Percentiles rank a stretch among this genome's conserved stretches.
phyloP scores from a whole-genome alignment of 92 coral and sea anemone genomes.

The Phenganax subtilis region DNA sequence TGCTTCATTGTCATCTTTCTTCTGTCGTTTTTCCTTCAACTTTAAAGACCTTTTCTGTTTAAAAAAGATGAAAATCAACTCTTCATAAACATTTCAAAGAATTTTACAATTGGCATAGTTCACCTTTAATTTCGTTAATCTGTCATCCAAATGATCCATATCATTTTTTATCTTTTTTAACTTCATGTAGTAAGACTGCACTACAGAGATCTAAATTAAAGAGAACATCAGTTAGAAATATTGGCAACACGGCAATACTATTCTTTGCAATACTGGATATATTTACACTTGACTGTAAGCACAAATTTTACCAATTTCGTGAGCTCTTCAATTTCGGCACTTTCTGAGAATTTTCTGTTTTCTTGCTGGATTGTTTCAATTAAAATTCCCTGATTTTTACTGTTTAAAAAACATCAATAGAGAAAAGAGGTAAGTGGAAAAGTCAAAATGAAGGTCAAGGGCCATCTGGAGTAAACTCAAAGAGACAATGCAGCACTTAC shows the following conservation, averaged over 20 bases:
- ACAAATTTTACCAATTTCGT: slow-evolving; percentile 56
- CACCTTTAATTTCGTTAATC: slow-evolving; percentile 78
- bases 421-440: not conserved
- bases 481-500: slow-evolving; percentile 47
- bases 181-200: slow-evolving; percentile 67
- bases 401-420: slow-evolving; percentile 16
- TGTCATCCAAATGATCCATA: slow-evolving; percentile 74
- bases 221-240: not conserved
- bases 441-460: not conserved
- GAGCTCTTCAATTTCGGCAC: slow-evolving; percentile 72
- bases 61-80: not conserved
- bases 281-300: not conserved
- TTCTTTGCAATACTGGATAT: no score
- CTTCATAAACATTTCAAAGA: not conserved
- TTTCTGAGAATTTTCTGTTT: slow-evolving; percentile 84
- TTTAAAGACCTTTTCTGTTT: slow-evolving; percentile 65
- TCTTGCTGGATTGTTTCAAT: slow-evolving; percentile 97
- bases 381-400: slow-evolving; percentile 89
- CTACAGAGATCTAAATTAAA: slow-evolving; percentile 64
- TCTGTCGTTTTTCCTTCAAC: slow-evolving; percentile 64
- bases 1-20: slow-evolving; percentile 58
- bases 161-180: slow-evolving; percentile 69
- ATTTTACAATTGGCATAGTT: not conserved
- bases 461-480: not conserved
- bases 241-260: not conserved